Conservation (phyloP, 92 coral and sea anemone genomes). For the Micromussa lordhowensis region DNA sequence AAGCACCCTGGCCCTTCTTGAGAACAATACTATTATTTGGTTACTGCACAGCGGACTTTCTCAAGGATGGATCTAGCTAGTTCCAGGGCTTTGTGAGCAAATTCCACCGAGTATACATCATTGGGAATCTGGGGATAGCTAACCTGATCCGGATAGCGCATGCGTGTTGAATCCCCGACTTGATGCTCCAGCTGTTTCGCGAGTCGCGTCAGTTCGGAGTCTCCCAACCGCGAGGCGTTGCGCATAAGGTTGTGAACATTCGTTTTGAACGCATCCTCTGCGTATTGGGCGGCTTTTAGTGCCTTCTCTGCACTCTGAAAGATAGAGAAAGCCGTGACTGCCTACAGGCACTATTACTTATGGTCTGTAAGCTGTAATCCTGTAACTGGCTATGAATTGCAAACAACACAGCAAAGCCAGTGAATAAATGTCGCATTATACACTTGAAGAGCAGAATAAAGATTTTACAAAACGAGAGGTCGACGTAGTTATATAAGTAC, state of each 20-base stretch:
- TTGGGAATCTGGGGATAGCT: constrained; percentile 71
- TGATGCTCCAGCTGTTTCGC: constrained; percentile 49
- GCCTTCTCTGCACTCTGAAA: constrained; percentile 20
- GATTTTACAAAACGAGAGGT: no score
- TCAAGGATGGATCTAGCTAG: not conserved
- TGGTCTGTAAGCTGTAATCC: no score
- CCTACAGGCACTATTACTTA: no score
- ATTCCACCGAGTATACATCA: constrained; percentile 49
- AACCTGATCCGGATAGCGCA: constrained; percentile 79
- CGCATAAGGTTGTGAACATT: not conserved
- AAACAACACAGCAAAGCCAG: no score
- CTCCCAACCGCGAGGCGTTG: constrained; percentile 16
- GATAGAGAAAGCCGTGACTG: not conserved
- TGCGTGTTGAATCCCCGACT: constrained; percentile 66
- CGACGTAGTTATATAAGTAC: no score
- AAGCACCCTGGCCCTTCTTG: not conserved
- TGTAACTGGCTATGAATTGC: not conserved
- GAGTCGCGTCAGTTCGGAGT: constrained; percentile 12
- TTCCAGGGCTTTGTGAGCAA: not conserved
- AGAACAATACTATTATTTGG: not conserved
- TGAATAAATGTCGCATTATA: no score
- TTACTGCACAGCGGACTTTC: not conserved
- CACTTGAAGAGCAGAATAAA: no score
- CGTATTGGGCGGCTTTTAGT: constrained; percentile 8
- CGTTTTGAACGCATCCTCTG: constrained; percentile 1